These are phyloP conservation scores for Puffinus mauretanicus DNA, from an alignment of 2,113 vertebrate species.

Conservation along the genomic window DNA sequence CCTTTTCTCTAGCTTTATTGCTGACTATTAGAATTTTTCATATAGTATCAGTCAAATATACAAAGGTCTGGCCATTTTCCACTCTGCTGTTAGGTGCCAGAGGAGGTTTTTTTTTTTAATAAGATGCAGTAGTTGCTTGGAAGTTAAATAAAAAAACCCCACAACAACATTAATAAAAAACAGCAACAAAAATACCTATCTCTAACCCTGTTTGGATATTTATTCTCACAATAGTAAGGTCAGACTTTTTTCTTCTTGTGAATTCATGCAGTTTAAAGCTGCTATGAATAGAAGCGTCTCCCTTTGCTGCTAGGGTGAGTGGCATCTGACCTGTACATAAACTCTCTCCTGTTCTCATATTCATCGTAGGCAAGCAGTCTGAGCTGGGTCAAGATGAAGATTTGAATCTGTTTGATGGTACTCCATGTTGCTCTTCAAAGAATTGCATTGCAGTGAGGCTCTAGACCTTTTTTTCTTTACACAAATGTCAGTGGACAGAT, in stretches of 20 bases:
- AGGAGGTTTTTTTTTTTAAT: not conserved
- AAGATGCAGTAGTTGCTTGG: not conserved
- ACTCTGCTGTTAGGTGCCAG: not conserved
- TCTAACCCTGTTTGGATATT: not conserved
- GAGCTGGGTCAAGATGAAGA: not conserved
- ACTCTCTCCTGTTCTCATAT: not conserved
- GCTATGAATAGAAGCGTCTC: not conserved
- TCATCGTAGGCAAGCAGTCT: not conserved
- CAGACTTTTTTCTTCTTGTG: not conserved
- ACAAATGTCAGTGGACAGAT: conserved; percentile 51
- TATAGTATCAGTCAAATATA: not conserved
- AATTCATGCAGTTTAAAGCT: not conserved
- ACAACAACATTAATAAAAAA: not conserved
- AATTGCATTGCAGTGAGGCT: not conserved
- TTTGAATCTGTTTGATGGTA: not conserved
- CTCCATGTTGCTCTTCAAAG: not conserved
- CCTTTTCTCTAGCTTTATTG: not conserved
- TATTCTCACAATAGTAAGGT: not conserved
- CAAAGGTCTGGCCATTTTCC: not conserved
- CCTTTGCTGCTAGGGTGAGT: not conserved
- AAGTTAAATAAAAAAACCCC: not conserved
- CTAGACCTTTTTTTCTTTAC: not conserved
- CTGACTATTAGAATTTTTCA: not conserved
- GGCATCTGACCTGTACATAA: not conserved
- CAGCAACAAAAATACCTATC: not conserved